Percentiles rank a stretch among this genome's conserved stretches.
Evolutionary conservation across 2,888 invertebrate species (phyloP).

Genomic region (Hyppa rectilinea): DNA sequence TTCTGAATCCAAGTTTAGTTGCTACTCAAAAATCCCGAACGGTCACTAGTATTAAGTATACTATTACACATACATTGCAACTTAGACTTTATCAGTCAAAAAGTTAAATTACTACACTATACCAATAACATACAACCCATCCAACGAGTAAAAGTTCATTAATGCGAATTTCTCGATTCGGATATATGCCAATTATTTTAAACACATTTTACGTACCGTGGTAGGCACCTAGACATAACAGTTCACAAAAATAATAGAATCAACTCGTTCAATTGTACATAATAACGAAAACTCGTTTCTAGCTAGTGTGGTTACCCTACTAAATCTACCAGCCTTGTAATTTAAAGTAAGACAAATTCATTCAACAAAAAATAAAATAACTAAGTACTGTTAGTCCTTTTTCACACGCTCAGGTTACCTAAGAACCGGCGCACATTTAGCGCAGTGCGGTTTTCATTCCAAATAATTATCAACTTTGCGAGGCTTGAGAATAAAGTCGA

Average conservation of each 20-base stretch:
- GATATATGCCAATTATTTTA: background rate
- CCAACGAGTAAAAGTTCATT: too few species aligned
- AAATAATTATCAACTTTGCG: background rate
- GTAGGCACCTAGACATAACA: background rate
- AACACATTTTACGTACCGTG: background rate
- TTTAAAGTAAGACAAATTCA: constrained; percentile 2
- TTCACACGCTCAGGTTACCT: background rate
- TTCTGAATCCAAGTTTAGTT: background rate
- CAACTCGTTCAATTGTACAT: background rate
- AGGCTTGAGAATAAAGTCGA: background rate
- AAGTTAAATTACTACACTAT: background rate
- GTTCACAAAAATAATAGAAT: constrained; percentile 5
- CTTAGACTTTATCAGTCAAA: background rate
- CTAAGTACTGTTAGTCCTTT: background rate
- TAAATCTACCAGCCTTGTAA: background rate
- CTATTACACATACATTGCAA: background rate
- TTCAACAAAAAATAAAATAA: constrained; percentile 12
- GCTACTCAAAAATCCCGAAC: background rate
- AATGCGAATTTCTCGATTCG: background rate
- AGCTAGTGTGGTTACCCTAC: background rate
- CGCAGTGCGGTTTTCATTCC: background rate
- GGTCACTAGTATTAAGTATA: background rate
- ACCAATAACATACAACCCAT: background rate
- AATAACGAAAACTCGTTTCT: constrained; percentile 6
- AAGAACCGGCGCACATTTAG: background rate